phyloP scores from a whole-genome alignment of 1,140 invertebrate species.

The Drosophila tristis region DNA sequence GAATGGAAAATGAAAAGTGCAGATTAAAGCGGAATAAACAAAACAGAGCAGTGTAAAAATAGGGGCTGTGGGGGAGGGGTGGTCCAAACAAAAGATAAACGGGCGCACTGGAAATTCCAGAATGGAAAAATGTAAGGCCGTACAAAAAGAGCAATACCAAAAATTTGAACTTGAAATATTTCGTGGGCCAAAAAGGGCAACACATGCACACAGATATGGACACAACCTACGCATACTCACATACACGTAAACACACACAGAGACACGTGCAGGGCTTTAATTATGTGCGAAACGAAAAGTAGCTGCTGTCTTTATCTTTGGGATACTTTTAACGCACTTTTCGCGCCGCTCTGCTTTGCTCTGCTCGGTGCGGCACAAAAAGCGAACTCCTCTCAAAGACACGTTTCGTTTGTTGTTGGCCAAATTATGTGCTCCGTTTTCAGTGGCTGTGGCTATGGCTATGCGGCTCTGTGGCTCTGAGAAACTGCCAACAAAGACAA shows the following conservation, averaged over 20 bases:
- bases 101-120: constrained; percentile 20
- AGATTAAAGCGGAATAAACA: constrained; percentile 41
- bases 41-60: constrained; percentile 42
- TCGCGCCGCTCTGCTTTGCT: constrained; percentile 41
- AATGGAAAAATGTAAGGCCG: not conserved
- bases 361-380: not conserved
- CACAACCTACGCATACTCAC: constrained; percentile 7
- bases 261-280: constrained; percentile 48
- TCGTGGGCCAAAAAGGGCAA: constrained; percentile 40
- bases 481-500: constrained; percentile 36
- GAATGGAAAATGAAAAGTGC: constrained; percentile 35
- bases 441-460: constrained; percentile 1
- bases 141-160: constrained; percentile 30
- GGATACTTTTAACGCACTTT: constrained; percentile 48
- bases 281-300: constrained; percentile 50
- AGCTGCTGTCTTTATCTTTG: constrained; percentile 34
- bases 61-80: constrained; percentile 30
- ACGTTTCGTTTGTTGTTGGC: constrained; percentile 61
- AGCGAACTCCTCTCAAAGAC: constrained; percentile 39
- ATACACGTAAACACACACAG: constrained; percentile 1
- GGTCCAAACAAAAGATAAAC: constrained; percentile 40
- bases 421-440: constrained; percentile 38
- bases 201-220: not conserved
- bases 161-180: constrained; percentile 59
- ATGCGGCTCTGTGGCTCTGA: constrained; percentile 4